phyloP scores from a whole-genome alignment of 64 coral and sea anemone species.

The Pachyseris speciosa region DNA sequence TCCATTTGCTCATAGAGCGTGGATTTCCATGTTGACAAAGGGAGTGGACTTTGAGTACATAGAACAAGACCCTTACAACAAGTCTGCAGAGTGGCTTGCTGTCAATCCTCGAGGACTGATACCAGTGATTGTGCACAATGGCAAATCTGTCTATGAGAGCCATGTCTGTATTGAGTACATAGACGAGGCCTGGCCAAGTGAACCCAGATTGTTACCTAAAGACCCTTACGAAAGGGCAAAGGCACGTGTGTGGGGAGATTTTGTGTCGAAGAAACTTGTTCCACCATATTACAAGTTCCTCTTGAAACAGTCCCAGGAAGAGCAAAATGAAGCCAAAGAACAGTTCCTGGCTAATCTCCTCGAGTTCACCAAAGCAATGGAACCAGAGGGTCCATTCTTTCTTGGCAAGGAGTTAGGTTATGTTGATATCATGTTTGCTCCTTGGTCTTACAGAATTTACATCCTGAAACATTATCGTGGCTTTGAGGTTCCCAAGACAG shows the following conservation, averaged over 20 bases:
- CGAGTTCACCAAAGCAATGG: conserved; percentile 58
- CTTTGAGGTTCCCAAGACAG: conserved; percentile 47
- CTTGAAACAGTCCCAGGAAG: conserved; percentile 39
- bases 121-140: conserved; percentile 46
- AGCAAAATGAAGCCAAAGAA: conserved; percentile 32
- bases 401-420: conserved; percentile 38
- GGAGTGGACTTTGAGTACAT: conserved; percentile 63
- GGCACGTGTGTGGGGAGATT: conserved; percentile 69
- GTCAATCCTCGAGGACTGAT: conserved; percentile 56
- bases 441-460: conserved; percentile 32
- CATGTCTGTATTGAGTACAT: conserved; percentile 64
- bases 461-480: conserved; percentile 47
- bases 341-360: conserved; percentile 7
- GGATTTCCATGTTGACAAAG: conserved; percentile 63
- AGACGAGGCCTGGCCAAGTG: conserved; percentile 38
- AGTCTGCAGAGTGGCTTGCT: conserved; percentile 53
- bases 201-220: conserved; percentile 5
- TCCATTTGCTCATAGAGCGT: conserved; percentile 65
- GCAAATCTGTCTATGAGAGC: conserved; percentile 57
- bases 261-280: conserved; percentile 43
- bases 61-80: conserved; percentile 65
- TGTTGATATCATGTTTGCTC: conserved; percentile 63
- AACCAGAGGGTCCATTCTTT: conserved; percentile 34
- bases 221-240: conserved; percentile 57
- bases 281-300: conserved; percentile 37